These are phyloP conservation scores for Sterrhoptilus dennistouni DNA, from an alignment of 2,113 vertebrate genomes.

Conservation along the genomic window DNA sequence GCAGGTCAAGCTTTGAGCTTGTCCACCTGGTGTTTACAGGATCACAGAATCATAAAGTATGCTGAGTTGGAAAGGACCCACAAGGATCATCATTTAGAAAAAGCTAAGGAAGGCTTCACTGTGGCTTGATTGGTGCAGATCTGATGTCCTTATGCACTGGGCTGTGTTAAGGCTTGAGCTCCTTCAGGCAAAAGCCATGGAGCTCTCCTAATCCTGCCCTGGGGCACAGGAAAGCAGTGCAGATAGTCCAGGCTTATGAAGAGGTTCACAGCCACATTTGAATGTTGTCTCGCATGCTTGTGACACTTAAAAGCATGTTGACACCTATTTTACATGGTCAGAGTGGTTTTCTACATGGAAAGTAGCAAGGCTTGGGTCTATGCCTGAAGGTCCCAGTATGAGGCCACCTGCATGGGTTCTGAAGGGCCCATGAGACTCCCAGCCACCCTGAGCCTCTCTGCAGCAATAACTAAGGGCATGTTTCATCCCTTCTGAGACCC, in stretches of 20 bases:
- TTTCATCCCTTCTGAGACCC: neutral
- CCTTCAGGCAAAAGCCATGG: neutral
- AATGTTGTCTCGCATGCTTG: accelerated
- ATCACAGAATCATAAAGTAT: neutral
- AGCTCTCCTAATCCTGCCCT: neutral
- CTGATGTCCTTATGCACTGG: neutral
- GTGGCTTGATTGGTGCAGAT: neutral
- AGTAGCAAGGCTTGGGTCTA: neutral
- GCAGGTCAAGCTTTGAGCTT: neutral
- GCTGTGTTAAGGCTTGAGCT: neutral
- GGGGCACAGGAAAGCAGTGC: neutral
- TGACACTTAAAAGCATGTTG: neutral
- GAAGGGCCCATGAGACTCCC: neutral
- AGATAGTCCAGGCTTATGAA: neutral
- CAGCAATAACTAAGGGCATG: neutral
- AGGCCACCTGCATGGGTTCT: neutral
- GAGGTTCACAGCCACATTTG: neutral
- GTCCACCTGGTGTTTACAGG: neutral
- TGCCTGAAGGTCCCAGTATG: neutral
- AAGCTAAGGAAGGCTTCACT: neutral
- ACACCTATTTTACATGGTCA: neutral
- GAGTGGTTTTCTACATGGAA: neutral
- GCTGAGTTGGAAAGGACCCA: neutral
- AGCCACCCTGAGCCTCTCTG: neutral
- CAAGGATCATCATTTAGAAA: neutral